Conservation (phyloP, 2,797 vertebrate species). For the Stomatorhinus walkeri region DNA sequence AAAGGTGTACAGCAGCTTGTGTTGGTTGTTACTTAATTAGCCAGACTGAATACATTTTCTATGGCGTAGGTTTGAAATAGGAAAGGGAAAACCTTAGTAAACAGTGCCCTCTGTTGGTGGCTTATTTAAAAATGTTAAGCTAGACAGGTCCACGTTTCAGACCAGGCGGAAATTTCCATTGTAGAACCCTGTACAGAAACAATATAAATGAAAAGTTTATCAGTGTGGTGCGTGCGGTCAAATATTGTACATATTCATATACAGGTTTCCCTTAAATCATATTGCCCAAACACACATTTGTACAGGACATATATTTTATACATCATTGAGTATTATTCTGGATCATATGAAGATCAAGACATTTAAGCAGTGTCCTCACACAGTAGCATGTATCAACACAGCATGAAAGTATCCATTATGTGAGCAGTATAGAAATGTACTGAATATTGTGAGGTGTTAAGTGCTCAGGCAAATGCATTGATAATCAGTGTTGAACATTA, state of each 20-base stretch:
- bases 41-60: not conserved
- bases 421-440: not conserved
- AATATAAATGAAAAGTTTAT: not conserved
- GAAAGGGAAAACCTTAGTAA: conserved; percentile 24
- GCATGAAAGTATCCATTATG: not conserved
- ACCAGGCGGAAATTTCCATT: not conserved
- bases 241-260: not conserved
- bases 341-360: not conserved
- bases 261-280: not conserved
- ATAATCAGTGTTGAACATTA: not conserved
- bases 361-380: not conserved
- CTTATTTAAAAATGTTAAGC: not conserved
- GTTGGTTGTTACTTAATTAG: not conserved
- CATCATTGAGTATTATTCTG: not conserved
- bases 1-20: not conserved
- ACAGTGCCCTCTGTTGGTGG: conserved; percentile 34
- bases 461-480: not conserved
- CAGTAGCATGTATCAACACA: not conserved
- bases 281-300: not conserved
- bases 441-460: not conserved
- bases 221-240: not conserved
- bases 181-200: not conserved
- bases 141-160: not conserved
- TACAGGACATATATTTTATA: not conserved
- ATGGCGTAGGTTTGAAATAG: not conserved